Conservation (phyloP, 2,113 vertebrate species). For the Camelus dromedarius region DNA sequence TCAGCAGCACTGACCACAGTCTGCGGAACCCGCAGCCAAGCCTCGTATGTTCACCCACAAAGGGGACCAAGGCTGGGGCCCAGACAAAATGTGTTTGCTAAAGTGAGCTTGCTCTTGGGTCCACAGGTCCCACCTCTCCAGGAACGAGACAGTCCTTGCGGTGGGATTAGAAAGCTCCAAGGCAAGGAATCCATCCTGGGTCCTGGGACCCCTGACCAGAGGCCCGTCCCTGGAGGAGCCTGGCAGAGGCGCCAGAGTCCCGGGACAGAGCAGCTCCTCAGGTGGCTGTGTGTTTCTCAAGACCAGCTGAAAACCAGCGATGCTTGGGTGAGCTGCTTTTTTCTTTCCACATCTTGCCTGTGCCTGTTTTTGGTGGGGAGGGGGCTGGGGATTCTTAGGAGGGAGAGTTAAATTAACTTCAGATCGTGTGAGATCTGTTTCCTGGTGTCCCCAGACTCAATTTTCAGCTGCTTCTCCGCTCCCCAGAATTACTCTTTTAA, state of each 20-base stretch:
- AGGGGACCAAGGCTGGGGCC: not conserved
- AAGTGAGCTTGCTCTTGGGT: not conserved
- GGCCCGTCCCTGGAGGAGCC: not conserved
- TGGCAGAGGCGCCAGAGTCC: not conserved
- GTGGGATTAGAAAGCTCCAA: not conserved
- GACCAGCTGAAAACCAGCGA: not conserved
- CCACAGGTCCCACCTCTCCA: conserved; percentile 51
- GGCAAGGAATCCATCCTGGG: not conserved
- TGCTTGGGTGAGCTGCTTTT: not conserved
- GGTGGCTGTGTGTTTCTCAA: conserved; percentile 37
- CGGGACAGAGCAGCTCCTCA: not conserved
- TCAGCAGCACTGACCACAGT: not conserved
- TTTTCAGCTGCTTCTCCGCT: not conserved
- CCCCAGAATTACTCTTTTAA: not conserved
- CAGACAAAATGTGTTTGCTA: not conserved
- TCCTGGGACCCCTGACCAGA: not conserved
- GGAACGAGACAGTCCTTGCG: not conserved
- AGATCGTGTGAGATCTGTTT: not conserved
- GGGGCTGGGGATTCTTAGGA: not conserved
- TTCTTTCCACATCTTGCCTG: not conserved
- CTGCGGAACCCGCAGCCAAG: not conserved
- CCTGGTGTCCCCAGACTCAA: not conserved
- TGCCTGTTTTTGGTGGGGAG: not conserved
- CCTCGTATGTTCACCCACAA: not conserved
- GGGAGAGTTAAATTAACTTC: not conserved